Evolutionary conservation across 2,113 vertebrate species (phyloP), one percentile per base, ranked within the genome.

Genomic region (Amia ocellicauda): DNA sequence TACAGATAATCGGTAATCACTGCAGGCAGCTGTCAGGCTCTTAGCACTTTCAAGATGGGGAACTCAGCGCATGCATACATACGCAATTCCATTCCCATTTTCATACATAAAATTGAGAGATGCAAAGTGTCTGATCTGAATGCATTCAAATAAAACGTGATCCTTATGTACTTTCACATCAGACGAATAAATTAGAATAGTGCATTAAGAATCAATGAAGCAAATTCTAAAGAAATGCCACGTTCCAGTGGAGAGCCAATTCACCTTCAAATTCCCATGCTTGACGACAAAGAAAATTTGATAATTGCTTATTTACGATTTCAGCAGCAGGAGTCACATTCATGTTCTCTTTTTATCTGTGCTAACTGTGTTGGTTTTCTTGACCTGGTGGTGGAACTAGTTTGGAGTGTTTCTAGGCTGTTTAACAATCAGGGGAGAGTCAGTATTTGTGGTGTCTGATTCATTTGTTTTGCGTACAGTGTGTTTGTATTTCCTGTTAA

Each of bases 351-450:
- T 47, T 19, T 27, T 7, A 41, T 36, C 43, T 49, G 24, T 23
- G 22, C 14, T 42, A 47, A 4, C 36, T 42, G 3, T 56, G 29
- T 60, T 64, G 40, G 65, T 29, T 40, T 58, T 22, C 79, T 28
- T 74, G 23, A 29, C 45, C 19, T 29, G n/a, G 8, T 23, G 27
- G 23, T 51, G 47, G 27, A 23, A 31, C 27, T 40, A 23, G 22
- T 2, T 23, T 13, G 27, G 49, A 47, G 7, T 29, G 47, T 8
- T 31, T 50, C 31, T 62, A 11, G 49, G 24, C 11, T 4, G 1
- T 17, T 26, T 17, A 53, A 23, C 59, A 7, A 31, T 51, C 2
- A 40, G 20, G 20, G 22, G 3, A 19, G 31, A 55, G 51, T 27
- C 7, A 24, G 22, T 7, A 10, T 52, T 9, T 52, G 50, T 52